A percentile compares a stretch with the other conserved stretches of the same genome.
Evolutionary conservation across 2,797 vertebrate species (phyloP).

Genomic region (Sebastes matsubarae): DNA sequence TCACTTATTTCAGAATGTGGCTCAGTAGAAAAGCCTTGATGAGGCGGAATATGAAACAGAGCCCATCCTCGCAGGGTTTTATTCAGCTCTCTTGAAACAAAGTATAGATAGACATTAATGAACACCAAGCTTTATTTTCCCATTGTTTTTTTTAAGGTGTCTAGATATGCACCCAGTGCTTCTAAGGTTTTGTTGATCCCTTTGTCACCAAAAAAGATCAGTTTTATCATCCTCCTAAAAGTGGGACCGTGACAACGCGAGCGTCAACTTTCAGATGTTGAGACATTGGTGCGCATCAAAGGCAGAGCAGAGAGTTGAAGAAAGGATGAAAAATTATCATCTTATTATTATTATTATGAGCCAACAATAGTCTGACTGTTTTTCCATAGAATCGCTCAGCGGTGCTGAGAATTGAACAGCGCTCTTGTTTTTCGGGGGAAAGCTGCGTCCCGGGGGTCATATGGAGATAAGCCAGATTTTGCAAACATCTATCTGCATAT

Average conservation of each 20-base stretch:
- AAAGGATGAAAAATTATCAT: conserved; percentile 67
- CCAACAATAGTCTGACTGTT: conserved; percentile 66
- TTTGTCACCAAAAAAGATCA: conserved; percentile 43
- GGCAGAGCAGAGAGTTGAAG: conserved; percentile 45
- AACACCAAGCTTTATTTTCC: conserved; percentile 47
- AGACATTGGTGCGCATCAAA: conserved; percentile 56
- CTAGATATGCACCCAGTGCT: neutral
- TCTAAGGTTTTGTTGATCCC: conserved; percentile 35
- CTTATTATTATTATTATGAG: conserved; percentile 46
- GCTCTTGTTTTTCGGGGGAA: conserved; percentile 58
- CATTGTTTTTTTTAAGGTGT: conserved; percentile 20
- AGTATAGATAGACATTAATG: conserved; percentile 40
- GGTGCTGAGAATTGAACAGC: conserved; percentile 58
- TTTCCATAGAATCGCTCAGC: conserved; percentile 56
- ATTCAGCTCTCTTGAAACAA: conserved; percentile 50
- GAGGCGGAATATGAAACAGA: conserved; percentile 55
- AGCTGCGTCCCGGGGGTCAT: conserved; percentile 62
- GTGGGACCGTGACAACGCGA: conserved; percentile 27
- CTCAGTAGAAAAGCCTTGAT: conserved; percentile 65
- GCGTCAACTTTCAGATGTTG: conserved; percentile 53
- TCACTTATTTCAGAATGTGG: conserved; percentile 65
- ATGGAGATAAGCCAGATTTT: conserved; percentile 71
- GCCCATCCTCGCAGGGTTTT: conserved; percentile 53
- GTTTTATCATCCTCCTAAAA: conserved; percentile 47
- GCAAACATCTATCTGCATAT: conserved; percentile 77